Percentiles rank a stretch among this genome's conserved stretches.
phyloP scores from a whole-genome alignment of 2,797 vertebrate genomes.

The Diplodus puntazzo region DNA sequence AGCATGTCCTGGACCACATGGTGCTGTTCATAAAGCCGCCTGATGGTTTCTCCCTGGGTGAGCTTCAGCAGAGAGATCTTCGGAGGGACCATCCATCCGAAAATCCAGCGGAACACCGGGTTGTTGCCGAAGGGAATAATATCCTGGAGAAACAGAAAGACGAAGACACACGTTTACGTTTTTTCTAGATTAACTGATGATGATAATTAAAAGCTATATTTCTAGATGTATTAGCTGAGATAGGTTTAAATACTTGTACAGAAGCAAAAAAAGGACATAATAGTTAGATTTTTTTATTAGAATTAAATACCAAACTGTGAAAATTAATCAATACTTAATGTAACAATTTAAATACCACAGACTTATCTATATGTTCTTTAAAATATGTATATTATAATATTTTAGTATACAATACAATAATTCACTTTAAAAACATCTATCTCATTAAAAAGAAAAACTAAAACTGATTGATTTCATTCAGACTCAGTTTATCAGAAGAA shows the following conservation, averaged over 20 bases:
- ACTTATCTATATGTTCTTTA: too few relatives aligned
- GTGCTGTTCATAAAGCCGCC: conserved; percentile 95
- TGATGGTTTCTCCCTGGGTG: conserved; percentile 96
- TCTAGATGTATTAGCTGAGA: neutral
- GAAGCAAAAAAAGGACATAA: neutral
- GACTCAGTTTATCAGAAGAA: too few relatives aligned
- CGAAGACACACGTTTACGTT: too few relatives aligned
- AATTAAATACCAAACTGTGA: neutral
- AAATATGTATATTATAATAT: too few relatives aligned
- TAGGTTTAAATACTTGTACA: neutral
- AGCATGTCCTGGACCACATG: conserved; percentile 99
- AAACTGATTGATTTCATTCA: too few relatives aligned
- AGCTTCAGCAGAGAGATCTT: conserved; percentile 98
- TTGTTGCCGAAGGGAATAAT: conserved; percentile 99
- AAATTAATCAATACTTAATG: neutral
- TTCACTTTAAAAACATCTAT: neutral
- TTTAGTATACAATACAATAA: neutral
- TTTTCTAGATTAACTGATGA: neutral
- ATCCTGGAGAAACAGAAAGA: conserved; percentile 83
- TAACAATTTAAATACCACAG: too few relatives aligned
- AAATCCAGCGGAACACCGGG: conserved; percentile 92
- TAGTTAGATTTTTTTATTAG: neutral
- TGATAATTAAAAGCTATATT: neutral
- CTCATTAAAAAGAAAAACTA: too few relatives aligned
- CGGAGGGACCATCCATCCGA: conserved; percentile 99